Evolutionary conservation across 2,888 invertebrate species (phyloP).

Genomic region (Caenorhabditis japonica): DNA sequence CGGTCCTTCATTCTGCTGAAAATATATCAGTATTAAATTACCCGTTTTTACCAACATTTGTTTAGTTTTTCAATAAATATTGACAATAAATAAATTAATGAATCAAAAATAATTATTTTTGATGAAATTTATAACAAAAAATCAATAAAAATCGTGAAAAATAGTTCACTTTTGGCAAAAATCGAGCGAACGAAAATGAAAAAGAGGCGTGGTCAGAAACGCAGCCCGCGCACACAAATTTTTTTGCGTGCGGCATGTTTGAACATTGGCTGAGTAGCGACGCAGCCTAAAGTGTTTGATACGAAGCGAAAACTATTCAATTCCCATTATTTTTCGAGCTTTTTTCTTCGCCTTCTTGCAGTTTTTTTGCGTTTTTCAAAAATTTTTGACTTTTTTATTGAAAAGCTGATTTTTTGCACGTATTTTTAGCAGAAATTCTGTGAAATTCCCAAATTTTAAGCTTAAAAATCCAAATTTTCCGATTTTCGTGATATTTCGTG

Average conservation of each 20-base stretch:
- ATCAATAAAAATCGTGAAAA: constrained; percentile 10
- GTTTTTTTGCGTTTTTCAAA: constrained; percentile 6
- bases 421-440: neutral
- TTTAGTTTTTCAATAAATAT: neutral
- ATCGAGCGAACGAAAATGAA: constrained; percentile 8
- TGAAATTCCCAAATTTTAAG: neutral
- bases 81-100: neutral
- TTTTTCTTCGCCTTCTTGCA: constrained; percentile 1
- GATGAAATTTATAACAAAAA: neutral
- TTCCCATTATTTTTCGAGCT: neutral
- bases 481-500: neutral
- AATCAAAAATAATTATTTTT: neutral
- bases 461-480: neutral
- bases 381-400: constrained; percentile 1
- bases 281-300: constrained; percentile 35
- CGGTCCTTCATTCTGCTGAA: constrained; percentile 57
- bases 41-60: too few relatives aligned
- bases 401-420: neutral
- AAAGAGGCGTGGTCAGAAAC: constrained; percentile 2
- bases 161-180: constrained; percentile 14
- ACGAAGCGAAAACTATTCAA: constrained; percentile 24
- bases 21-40: neutral
- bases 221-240: neutral
- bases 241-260: constrained; percentile 21
- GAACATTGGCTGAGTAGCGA: constrained; percentile 44